Percentiles rank a stretch among this genome's conserved stretches.
Evolutionary conservation across 2,797 vertebrate genomes (phyloP).

Genomic region (Hapalemur alaotrensis): DNA sequence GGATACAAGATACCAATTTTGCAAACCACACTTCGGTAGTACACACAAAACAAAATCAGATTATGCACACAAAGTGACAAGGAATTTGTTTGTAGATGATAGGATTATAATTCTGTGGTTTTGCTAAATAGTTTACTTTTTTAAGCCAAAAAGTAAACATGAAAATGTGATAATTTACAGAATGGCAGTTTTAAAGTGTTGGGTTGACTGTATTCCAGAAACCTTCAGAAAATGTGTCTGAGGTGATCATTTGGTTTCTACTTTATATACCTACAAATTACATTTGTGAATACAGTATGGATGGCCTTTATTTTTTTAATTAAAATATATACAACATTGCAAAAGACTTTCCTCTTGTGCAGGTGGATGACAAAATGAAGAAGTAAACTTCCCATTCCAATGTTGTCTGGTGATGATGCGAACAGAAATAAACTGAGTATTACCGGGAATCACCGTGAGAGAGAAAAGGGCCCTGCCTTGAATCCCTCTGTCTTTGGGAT

Average conservation of each 20-base stretch:
- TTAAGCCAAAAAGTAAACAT: neutral
- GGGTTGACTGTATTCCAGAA: neutral
- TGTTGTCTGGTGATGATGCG: neutral
- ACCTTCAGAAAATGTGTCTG: neutral
- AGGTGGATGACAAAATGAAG: neutral
- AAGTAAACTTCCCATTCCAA: neutral
- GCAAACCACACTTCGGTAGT: neutral
- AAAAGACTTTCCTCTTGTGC: neutral
- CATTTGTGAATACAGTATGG: neutral
- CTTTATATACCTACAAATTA: neutral
- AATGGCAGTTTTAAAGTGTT: neutral
- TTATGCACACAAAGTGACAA: neutral
- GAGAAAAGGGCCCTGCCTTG: rapidly evolving
- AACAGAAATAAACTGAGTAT: neutral
- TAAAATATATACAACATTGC: neutral
- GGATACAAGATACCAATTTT: neutral
- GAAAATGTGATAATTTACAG: neutral
- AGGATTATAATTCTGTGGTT: neutral
- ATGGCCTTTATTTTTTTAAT: neutral
- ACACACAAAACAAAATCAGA: neutral
- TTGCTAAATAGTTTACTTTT: neutral
- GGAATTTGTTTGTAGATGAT: too few relatives aligned
- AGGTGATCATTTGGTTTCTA: neutral
- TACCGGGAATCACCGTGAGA: neutral
- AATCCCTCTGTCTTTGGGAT: rapidly evolving